Evolutionary conservation across 2,113 vertebrate species (phyloP), one percentile per base, ranked within the genome.

Genomic region (Microcebus griseorufus): DNA sequence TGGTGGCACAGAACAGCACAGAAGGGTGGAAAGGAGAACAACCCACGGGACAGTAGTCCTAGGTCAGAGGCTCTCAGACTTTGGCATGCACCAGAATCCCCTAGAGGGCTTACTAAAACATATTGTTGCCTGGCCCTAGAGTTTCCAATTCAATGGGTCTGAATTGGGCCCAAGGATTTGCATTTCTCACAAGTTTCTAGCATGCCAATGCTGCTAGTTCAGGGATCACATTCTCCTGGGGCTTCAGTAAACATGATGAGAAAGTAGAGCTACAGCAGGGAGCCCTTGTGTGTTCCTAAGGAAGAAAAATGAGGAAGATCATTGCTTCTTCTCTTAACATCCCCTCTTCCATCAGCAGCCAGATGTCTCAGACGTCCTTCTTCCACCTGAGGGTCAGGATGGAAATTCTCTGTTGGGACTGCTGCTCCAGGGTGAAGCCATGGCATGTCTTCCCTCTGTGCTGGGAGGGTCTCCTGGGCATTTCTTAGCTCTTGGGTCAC

Each of bases 231-330:
- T 18, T 29, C 7, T 29, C 55, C 34, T 5, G 55, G 23, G 18
- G n/a, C 16, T 45, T 69, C 42, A 12, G 27, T 0, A 3, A 9
- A 67, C 4, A 6, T 67, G 22, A 65, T 13, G 42, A 82, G n/a
- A n/a, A 48, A 89, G 5, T 32, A 2, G 42, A 22, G 20, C 23
- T 75, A 9, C 2, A 51, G 51, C 34, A 34, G 55, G 48, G 20
- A 51, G 9, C 1, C 0, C 4, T 32, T 27, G 6, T 0, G 0
- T 39, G 10, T n/a, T 27, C 13, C 4, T 20, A 55, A 39, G 10
- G 29, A 9, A 37, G 37, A 89, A 18, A 39, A 55, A 7, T 7
- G 23, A 60, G 9, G 29, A 72, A 45, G 3, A 1, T 1, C 9
- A 25, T 8, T 34, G 1, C 5, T 72, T 32, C 37, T 78, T 34